Evolutionary conservation across 2,113 vertebrate species (phyloP), one percentile per base, ranked within the genome.

Genomic region (Lethenteron camtschaticum): DNA sequence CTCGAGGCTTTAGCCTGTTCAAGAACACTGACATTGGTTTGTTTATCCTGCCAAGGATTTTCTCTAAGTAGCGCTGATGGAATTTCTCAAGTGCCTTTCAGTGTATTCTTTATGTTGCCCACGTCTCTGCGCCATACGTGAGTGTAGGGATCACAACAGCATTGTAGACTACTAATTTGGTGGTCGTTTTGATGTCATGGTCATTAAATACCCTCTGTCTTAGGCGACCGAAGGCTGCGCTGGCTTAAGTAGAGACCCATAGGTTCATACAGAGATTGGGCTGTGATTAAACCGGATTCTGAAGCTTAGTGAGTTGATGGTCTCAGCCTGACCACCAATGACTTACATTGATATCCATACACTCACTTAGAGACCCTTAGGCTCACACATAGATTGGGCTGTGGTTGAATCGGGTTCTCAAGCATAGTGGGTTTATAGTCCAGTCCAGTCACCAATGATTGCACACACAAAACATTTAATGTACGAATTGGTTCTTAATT

Each of bases 101-200:
- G 59, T 63, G 59, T 63, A 4, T 63, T 63, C 16, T 14, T 14
- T 63, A 18, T 14, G 59, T 63, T 14, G 59, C 16, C 16, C 59
- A 63, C 13, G 59, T 63, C 59, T 14, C 59, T 8, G 59, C 7
- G 13, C 59, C 59, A 63, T 63, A 63, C 16, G 8, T 5, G 13
- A 63, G 59, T 63, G 59, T 63, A 14, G 59, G 59, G 59, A 63
- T 63, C 13, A 63, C 59, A 63, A 63, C 16, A 18, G 59, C 59
- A 13, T 18, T 63, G 16, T 63, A 63, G 13, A 63, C 59, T 14
- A 63, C 13, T 63, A 63, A 18, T 18, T 63, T 63, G 59, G 16
- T 63, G 13, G 7, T 14, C 13, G 16, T 18, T 18, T 63, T 63
- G 3, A 63, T 18, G 16, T 63, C 41, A 41, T 41, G 41, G 41